phyloP scores from a whole-genome alignment of 2,888 invertebrate species.

The Meloe dianella region DNA sequence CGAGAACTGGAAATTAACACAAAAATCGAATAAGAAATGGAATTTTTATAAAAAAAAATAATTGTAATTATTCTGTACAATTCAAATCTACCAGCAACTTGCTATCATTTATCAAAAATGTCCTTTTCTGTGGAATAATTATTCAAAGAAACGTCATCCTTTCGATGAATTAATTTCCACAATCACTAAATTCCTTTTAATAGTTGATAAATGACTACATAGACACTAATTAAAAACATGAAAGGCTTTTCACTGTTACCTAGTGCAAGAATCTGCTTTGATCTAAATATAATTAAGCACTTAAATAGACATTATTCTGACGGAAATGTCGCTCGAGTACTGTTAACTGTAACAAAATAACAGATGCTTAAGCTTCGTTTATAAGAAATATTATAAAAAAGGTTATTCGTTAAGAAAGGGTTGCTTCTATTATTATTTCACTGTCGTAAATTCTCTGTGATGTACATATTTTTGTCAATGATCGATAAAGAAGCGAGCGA shows the following conservation, averaged over 20 bases:
- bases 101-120: neutral
- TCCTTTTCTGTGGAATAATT: neutral
- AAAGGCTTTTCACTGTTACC: slow-evolving; percentile 33
- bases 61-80: neutral
- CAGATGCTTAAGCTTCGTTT: neutral
- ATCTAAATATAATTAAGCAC: slow-evolving; percentile 42
- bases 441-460: neutral
- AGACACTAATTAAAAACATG: slow-evolving; percentile 39
- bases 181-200: slow-evolving; percentile 18
- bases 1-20: slow-evolving; percentile 1
- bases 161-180: neutral
- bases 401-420: slow-evolving; percentile 13
- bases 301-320: slow-evolving; percentile 18
- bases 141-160: slow-evolving; percentile 5
- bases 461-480: neutral
- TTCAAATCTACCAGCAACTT: neutral
- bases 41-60: neutral
- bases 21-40: neutral
- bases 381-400: slow-evolving; percentile 1
- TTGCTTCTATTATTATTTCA: neutral
- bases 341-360: neutral
- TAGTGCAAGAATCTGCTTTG: slow-evolving; percentile 34
- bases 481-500: slow-evolving; percentile 17
- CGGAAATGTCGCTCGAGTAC: neutral
- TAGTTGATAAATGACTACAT: slow-evolving; percentile 23